phyloP scores from a whole-genome alignment of 2,113 vertebrate species.

The Siphamia tubifer region DNA sequence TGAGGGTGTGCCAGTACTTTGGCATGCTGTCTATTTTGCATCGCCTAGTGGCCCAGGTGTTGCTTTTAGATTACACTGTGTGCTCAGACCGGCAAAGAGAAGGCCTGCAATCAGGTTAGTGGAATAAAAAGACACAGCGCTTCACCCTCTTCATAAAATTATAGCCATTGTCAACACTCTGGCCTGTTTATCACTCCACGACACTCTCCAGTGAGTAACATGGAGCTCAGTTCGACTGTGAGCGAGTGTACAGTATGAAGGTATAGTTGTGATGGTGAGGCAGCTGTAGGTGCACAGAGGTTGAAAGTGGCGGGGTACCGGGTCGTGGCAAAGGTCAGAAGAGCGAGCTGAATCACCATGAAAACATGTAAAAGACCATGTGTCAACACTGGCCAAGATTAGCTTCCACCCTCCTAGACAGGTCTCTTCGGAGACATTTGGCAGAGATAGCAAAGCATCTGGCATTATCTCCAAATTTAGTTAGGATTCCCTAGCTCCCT shows the following conservation, averaged over 20 bases:
- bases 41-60: slow-evolving; percentile 73
- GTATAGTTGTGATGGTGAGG: not conserved
- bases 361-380: slow-evolving; percentile 61
- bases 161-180: slow-evolving; percentile 72
- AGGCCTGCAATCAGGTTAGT: slow-evolving; percentile 79
- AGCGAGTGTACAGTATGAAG: slow-evolving; percentile 51
- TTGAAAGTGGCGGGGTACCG: slow-evolving; percentile 16
- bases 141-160: slow-evolving; percentile 78
- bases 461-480: slow-evolving; percentile 79
- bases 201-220: slow-evolving; percentile 76
- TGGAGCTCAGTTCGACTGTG: slow-evolving; percentile 74
- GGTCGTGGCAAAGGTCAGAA: slow-evolving; percentile 54
- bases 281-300: not conserved
- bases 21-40: slow-evolving; percentile 65
- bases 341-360: slow-evolving; percentile 69
- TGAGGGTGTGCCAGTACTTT: slow-evolving; percentile 65
- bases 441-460: slow-evolving; percentile 79
- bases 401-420: slow-evolving; percentile 71
- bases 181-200: slow-evolving; percentile 71
- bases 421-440: slow-evolving; percentile 50
- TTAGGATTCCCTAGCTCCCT: slow-evolving; percentile 40
- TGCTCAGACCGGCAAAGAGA: slow-evolving; percentile 55
- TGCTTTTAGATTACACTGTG: slow-evolving; percentile 80
- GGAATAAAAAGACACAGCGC: slow-evolving; percentile 71
- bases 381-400: slow-evolving; percentile 56